Base-by-base conservation (phyloP, 2,888 invertebrate genomes). In the Tenthredo distinguenda region DNA sequence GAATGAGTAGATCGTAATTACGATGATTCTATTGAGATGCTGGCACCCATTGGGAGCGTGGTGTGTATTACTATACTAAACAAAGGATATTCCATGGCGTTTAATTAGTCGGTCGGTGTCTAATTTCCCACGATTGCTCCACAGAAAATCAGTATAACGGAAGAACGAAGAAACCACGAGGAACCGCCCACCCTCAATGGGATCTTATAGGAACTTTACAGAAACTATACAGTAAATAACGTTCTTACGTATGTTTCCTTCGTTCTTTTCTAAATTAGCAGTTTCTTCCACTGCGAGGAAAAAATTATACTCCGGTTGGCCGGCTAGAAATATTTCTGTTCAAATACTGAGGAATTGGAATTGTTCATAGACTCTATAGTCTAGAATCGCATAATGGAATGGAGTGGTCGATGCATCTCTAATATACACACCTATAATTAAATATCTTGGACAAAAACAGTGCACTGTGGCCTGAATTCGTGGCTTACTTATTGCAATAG, bases 71-170 rank as follows among this genome's bases (percentile, higher is more conserved):
- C 37, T 71, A 62, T 15, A 34, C 15, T 5, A 26, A 85, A 79
- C 43, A 77, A 77, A 79, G 77, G 62, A 58, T 79, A 50, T 40
- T 12, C 50, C 31, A 47, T 62, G 85, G 88, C 87, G 87, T 90
- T 90, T 91, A 91, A 91, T 91, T 91, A 91, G 87, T 86, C 86
- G 85, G 87, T 88, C 87, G 86, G 88, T 87, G 87, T 89, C 87
- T 88, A 90, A 91, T 90, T 91, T 92, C 91, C 89, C 92, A 92
- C 91, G 91, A 88, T 90, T 90, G 88, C 88, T 72, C n/a, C 2
- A 21, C 21, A 31, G 21, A 55, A n/a, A 21, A 68, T 34, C 26
- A 34, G 68, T 68, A 68, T 34, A 68, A 68, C 68, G 68, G 68
- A 68, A 68, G 18, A 34, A 68, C 34, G 31, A 62, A 26, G 62